Conservation (phyloP, 1,140 invertebrate genomes). For the Aradophagus sp. region DNA sequence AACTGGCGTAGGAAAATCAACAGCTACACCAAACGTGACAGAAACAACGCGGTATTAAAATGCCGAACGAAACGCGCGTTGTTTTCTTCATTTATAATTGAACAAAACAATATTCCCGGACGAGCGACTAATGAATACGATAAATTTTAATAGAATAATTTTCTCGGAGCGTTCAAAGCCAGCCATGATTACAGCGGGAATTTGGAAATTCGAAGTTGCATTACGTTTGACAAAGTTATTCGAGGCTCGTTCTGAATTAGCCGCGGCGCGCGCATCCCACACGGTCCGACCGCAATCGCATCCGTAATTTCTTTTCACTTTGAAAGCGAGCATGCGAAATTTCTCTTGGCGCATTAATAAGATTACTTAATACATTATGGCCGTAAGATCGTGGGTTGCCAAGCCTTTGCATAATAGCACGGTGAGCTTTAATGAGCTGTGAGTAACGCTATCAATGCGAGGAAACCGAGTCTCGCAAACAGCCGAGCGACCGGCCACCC, state of each 20-base stretch:
- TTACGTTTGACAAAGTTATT: conserved; percentile 23
- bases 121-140: too few species aligned
- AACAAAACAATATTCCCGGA: too few species aligned
- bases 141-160: too few species aligned
- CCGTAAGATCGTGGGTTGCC: conserved; percentile 43
- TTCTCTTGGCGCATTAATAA: conserved; percentile 40
- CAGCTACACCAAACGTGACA: too few species aligned
- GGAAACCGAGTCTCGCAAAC: conserved; percentile 49
- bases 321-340: conserved; percentile 42
- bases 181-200: background rate
- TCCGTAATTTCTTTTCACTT: conserved; percentile 40
- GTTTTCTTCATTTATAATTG: too few species aligned
- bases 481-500: conserved; percentile 11
- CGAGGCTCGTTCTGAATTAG: conserved; percentile 16
- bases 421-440: conserved; percentile 53
- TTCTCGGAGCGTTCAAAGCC: too few species aligned
- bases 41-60: too few species aligned
- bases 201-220: conserved; percentile 8
- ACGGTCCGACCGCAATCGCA: conserved; percentile 28
- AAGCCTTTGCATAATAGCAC: conserved; percentile 49
- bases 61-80: too few species aligned
- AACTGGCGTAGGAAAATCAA: too few species aligned
- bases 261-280: conserved; percentile 11
- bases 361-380: conserved; percentile 51
- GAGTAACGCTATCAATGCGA: conserved; percentile 51